Base-by-base conservation (phyloP, 2,888 invertebrate genomes). In the Andricus quercusramuli region DNA sequence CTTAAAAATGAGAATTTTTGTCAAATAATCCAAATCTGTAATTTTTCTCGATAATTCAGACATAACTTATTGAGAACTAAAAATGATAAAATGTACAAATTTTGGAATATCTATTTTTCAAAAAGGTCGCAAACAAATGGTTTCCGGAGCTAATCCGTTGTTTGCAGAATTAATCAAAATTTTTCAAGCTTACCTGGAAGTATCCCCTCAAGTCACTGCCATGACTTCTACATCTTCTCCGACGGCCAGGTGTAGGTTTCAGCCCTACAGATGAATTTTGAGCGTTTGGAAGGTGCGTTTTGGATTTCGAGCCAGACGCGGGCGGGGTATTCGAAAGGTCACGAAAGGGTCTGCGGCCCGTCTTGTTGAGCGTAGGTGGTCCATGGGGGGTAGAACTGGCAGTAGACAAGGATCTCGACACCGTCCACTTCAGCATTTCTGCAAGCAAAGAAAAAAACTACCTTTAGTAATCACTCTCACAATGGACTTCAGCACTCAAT, bases 391-490 rank as follows among this genome's bases (percentile, higher is more conserved):
- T 92, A 86, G 92, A 90, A 85, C 89, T 90, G 82, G 89, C 90
- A 76, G 90, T 89, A 79, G 92, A 92, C 87, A 92, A 87, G 65
- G 92, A 92, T 87, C 92, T 92, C 82, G 92, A 92, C 81, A 92
- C 92, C 84, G 92, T 92, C 92, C 92, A 92, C 91, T 92, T 92
- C 83, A 92, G 89, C 92, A 92, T 92, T 82, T 90, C 90, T 91
- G 83, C 0, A 78, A 82, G 17, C 6, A 62, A 51, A 77, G 9
- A 77, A 64, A 64, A 68, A 20, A 59, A 59, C 4, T 20, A 20
- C 37, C 11, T 65, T 44, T 6, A 44, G 15, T 47, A 47, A 47
- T 47, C 22, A 67, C 11, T 20, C 20, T 8, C 66, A 32, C 20
- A 51, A 51, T 51, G 5, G 51, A 51, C 20, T 20, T 51, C 51